Evolutionary conservation across 1,140 invertebrate species (phyloP), one percentile per base, ranked within the genome.

Genomic region (Drosophila repletoides): DNA sequence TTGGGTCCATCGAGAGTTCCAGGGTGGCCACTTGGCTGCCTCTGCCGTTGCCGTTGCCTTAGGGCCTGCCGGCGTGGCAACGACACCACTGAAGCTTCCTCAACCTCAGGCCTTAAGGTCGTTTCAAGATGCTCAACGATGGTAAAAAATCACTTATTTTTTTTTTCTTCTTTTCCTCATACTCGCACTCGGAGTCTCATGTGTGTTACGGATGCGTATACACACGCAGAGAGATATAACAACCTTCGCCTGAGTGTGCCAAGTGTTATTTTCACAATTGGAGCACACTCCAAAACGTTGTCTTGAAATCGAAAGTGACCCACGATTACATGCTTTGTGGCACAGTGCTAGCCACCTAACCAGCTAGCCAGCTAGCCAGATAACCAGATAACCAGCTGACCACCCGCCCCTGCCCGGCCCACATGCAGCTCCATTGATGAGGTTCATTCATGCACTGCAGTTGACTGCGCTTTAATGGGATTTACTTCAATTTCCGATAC

Each of bases 221-320:
- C 5, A 53, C 21, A 61, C 41, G 10, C 41, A 29, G 40, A 26
- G 3, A 31, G 43, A 38, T 38, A 46, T 59, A 34, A 38, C 58
- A 84, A 80, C 80, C 80, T 84, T 84, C 80, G 63, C 9, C 14
- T 28, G 64, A 84, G 80, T 86, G 52, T 67, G 70, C 74, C 79
- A 83, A 83, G 79, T 83, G 79, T 79, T 86, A 83, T 84, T 86
- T 84, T 86, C 80, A 84, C 80, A 75, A 84, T 79, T 84, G 80
- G 75, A 84, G 80, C 80, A 63, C 72, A 72, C 79, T 86, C 70
- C 38, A 84, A 59, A 43, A 43, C 34, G 59, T 36, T 74, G 80
- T 43, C 59, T 68, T 49, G 63, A 80, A 84, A 86, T 69, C 80
- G 80, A 84, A 84, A 84, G 80, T 84, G 80, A 86, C 71, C 80